Base-by-base conservation (phyloP, 2,888 invertebrate species). In the Bellardia pandia region DNA sequence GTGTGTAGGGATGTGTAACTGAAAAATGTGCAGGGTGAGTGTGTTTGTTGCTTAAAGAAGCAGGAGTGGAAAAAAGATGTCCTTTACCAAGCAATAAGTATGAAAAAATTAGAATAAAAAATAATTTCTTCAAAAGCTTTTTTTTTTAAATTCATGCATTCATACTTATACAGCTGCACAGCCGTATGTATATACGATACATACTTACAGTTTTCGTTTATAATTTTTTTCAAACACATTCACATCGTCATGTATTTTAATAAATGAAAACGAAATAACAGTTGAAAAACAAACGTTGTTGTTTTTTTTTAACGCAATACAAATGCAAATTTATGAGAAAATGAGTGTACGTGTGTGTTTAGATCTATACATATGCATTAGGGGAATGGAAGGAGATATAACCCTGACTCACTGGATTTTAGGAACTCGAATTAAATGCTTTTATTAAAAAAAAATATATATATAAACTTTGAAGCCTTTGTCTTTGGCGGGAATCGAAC, bases 31-130 rank as follows among this genome's bases (percentile, higher is more conserved):
- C 37, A 37, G 37, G 37, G 6, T 37, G 5, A 37, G 37, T 37
- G 37, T 37, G 13, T 48, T 42, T 53, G 42, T 51, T 51, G 51
- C 42, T 58, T 64, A 77, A 64, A 62, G 42, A 74, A 66, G 48
- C 66, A 68, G 81, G 66, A 71, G 74, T 14, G 45, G 11, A n/a
- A 74, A 86, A 84, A 72, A 78, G 51, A 81, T 87, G 80, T 87
- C 86, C 86, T 87, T 81, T 85, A 68, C 85, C 80, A 77, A 86
- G 86, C 84, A 84, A 80, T 86, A 84, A 80, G 84, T 80, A 84
- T 80, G 80, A 80, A 86, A 53, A 84, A 87, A 87, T 80, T 86
- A 72, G 86, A 86, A 86, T 86, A 86, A 76, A 76, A 84, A 83
- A 86, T 76, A 77, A 77, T 86, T 72, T 86, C 66, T 80, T 84